Base-by-base conservation (phyloP, 2,113 vertebrate genomes). In the Tragelaphus strepsiceros region DNA sequence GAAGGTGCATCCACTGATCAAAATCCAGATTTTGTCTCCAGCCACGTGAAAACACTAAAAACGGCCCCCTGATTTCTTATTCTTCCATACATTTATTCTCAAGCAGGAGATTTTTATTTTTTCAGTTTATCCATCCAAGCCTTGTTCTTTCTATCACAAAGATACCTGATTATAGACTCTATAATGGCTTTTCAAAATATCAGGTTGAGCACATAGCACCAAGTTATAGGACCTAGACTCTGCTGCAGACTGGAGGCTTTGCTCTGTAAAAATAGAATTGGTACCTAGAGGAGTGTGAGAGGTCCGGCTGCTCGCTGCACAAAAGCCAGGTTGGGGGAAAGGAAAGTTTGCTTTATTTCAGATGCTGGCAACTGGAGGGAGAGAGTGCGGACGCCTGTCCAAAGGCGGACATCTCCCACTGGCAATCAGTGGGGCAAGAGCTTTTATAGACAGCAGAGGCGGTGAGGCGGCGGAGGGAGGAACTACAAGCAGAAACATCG, bases 1-100 rank as follows among this genome's bases (percentile, higher is more conserved):
- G 56, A 62, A 87, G 53, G 7, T 77, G 22, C 11, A 26, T 26
- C 49, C 77, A 51, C 17, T 82, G 77, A 83, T n/a, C 35, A 17
- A 61, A 84, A 91, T n/a, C 22, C 61, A 53, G 91, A 26, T 88
- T 80, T 94, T 32, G 56, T 83, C 85, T 97, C 53, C 53, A 39
- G 53, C 32, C 80, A 35, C 5, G 1, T 43, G 21, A 46, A 93
- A 26, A 83, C 16, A n/a, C 53, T 77, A n/a, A 46, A 81, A 91
- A 64, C 11, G 30, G 26, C 46, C 54, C 30, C 59, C 21, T 39
- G 51, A 32, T 35, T 53, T 58, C 56, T 92, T 64, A 12, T 3
- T 26, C n/a, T 14, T 53, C 14, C 81, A 35, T 64, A 24, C n/a
- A 7, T 64, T 90, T 74, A 58, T 56, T 58, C 86, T 93, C 87